Evolutionary conservation across 2,113 vertebrate genomes (phyloP), one percentile per base, ranked within the genome.

Genomic region (Phalacrocorax pelagicus): DNA sequence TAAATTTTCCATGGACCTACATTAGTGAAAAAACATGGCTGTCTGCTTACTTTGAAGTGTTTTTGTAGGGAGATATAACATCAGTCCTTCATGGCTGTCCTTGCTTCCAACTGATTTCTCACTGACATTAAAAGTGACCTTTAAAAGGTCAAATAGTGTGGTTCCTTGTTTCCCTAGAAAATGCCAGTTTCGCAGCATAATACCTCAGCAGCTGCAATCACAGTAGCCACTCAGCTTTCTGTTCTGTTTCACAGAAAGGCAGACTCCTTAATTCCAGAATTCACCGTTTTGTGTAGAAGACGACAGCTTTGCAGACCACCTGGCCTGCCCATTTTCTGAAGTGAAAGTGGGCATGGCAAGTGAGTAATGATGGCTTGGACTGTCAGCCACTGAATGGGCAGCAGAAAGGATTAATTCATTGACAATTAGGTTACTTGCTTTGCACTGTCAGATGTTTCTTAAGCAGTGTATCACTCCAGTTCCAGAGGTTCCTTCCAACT

Each of bases 81-180:
- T 22, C 70, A 57, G 38, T 80, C 44, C 14, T 88, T 90, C 65
- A 57, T 11, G 32, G 17, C 24, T 81, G 20, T 90, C 66, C 71
- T 65, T 20, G 14, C 21, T 73, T 94, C 49, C 66, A 69, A 8
- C 36, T 80, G 90, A 88, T 80, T 92, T 92, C 62, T 80, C 82
- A 65, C 52, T 92, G 82, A 80, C 27, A 36, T 85, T 90, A 88
- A 82, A 90, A 42, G 9, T 85, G 85, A 87, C 57, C 74, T 94
- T 93, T 85, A 72, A 90, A 96, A 95, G 62, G 82, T 75, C 58
- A 92, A 69, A 72, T 54, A 8, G 12, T 88, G 85, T 96, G 44
- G 29, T 88, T 94, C 57, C 65, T 93, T 75, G 23, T 93, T 94
- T 94, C 54, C 40, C 32, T 30, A 86, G 81, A 93, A 96, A 90